Conservation (phyloP, 1,140 invertebrate genomes). For the Manduca sexta region DNA sequence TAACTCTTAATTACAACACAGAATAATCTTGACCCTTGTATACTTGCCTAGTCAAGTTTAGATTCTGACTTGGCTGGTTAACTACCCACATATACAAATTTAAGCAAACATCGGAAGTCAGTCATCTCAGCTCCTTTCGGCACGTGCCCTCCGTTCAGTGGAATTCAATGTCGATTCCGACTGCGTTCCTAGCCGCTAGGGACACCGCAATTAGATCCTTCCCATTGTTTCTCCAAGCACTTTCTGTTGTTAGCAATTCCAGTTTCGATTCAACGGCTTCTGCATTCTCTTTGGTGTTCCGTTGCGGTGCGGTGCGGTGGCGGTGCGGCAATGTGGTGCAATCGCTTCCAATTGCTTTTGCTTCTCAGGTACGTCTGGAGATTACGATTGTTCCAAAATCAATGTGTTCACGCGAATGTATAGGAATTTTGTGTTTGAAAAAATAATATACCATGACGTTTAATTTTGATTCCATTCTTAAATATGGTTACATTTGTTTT, state of each 20-base stretch:
- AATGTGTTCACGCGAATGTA: too few relatives aligned
- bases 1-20: too few relatives aligned
- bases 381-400: not conserved
- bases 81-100: too few relatives aligned
- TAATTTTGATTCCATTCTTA: too few relatives aligned
- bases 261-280: slow-evolving; percentile 25
- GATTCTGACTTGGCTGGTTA: too few relatives aligned
- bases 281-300: slow-evolving; percentile 18
- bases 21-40: too few relatives aligned
- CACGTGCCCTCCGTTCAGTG: slow-evolving; percentile 8
- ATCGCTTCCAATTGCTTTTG: not conserved
- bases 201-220: slow-evolving; percentile 36
- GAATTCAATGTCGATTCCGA: slow-evolving; percentile 32
- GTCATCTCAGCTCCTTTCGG: slow-evolving; percentile 16
- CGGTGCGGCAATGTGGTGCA: not conserved
- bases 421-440: too few relatives aligned
- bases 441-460: too few relatives aligned
- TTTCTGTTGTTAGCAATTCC: slow-evolving; percentile 34
- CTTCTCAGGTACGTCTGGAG: not conserved
- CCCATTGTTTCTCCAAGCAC: slow-evolving; percentile 37
- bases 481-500: too few relatives aligned
- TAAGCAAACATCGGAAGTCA: too few relatives aligned
- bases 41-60: too few relatives aligned
- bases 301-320: not conserved
- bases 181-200: slow-evolving; percentile 22